Conservation (phyloP, 64 coral and sea anemone genomes). For the Hydrozoanthus tunicans region DNA sequence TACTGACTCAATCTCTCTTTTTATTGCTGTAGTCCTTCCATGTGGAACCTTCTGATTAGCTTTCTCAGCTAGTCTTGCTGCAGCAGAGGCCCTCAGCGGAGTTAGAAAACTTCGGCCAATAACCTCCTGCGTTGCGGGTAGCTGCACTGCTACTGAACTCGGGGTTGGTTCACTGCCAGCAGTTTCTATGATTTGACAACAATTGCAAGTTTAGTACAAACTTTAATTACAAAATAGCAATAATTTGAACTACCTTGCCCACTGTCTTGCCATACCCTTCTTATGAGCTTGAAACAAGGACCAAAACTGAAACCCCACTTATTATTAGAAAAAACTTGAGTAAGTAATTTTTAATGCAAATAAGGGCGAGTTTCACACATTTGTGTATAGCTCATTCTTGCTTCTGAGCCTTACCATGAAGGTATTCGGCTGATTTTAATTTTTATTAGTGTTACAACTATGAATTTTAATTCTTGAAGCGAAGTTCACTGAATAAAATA, state of each 20-base stretch:
- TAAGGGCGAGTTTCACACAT: too few species aligned
- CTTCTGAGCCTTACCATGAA: too few species aligned
- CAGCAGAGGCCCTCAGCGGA: constrained; percentile 89
- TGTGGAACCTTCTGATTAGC: constrained; percentile 56
- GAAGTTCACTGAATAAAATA: too few species aligned
- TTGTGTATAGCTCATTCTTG: too few species aligned
- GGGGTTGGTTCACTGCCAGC: not conserved
- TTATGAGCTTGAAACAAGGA: too few species aligned
- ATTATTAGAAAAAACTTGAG: too few species aligned
- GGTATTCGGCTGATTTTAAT: too few species aligned
- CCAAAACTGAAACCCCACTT: too few species aligned
- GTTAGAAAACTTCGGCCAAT: constrained; percentile 89
- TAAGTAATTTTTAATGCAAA: too few species aligned
- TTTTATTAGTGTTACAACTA: too few species aligned
- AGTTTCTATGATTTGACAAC: constrained; percentile 15
- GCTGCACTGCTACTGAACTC: not conserved
- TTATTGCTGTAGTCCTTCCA: constrained; percentile 41
- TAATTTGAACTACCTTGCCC: not conserved
- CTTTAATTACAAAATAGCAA: not conserved
- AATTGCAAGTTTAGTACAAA: not conserved
- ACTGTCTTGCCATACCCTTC: too few species aligned
- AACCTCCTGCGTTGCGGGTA: constrained; percentile 50
- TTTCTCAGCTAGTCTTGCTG: constrained; percentile 81
- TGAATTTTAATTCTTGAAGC: too few species aligned
- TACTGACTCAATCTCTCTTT: constrained; percentile 70